These are phyloP conservation scores for Pseudococcus longispinus DNA, from an alignment of 2,888 invertebrate genomes.

Conservation along the genomic window DNA sequence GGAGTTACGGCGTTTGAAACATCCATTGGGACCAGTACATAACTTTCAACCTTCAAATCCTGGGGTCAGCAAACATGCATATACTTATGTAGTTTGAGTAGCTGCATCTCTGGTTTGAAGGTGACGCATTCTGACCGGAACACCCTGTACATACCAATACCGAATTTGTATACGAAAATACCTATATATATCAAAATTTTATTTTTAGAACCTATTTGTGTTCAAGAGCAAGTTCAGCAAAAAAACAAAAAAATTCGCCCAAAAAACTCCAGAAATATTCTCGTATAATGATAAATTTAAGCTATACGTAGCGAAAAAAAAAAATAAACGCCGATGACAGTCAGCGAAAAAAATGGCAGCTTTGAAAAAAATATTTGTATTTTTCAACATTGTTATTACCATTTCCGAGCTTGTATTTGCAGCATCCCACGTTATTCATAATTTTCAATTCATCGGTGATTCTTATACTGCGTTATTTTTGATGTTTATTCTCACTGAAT, in stretches of 20 bases:
- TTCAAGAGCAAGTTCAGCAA: background rate
- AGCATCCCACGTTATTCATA: background rate
- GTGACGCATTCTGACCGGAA: too few species aligned
- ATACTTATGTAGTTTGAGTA: too few species aligned
- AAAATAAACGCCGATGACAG: background rate
- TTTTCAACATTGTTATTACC: constrained; percentile 6
- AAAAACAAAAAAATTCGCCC: background rate
- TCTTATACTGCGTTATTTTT: background rate
- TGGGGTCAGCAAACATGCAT: too few species aligned
- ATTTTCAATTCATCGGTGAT: background rate
- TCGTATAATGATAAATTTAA: background rate
- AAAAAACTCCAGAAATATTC: background rate
- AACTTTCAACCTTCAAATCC: too few species aligned
- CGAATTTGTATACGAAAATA: too few species aligned
- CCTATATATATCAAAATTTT: background rate
- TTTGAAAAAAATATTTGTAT: background rate
- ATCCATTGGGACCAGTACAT: too few species aligned
- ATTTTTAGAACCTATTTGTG: too few species aligned
- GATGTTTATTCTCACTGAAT: background rate
- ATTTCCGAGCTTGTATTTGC: background rate
- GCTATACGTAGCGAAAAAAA: background rate
- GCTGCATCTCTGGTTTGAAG: too few species aligned
- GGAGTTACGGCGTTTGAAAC: too few species aligned
- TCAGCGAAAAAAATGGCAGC: background rate
- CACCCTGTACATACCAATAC: too few species aligned